Base-by-base conservation (phyloP, 2,797 vertebrate genomes). In the Threskiornis aethiopicus region DNA sequence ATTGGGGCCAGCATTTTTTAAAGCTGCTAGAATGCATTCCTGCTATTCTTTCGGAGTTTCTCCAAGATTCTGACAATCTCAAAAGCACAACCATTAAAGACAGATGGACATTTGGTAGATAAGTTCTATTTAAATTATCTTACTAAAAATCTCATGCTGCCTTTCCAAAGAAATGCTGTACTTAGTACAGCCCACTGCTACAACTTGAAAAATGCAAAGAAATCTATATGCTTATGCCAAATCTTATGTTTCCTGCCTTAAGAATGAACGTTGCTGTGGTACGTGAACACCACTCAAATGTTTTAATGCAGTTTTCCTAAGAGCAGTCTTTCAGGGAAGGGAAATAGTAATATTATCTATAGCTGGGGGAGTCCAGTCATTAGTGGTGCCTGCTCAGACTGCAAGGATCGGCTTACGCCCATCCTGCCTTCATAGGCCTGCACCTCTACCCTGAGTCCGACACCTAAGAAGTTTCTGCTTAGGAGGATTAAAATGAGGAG, bases 1-100 rank as follows among this genome's bases (percentile, higher is more conserved):
- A 87, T 86, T 31, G 26, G 85, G 67, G 84, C 24, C 41, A 96
- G 54, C 31, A 37, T 33, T 86, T 89, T 83, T 84, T 62, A 66
- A 73, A 94, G 73, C 41, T 82, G 64, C 72, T 81, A 89, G 89
- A 90, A 87, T 17, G 7, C 20, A 44, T 79, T 94, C 97, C 78
- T 97, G 76, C 42, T 66, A 33, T 67, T 67, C 58, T 94, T 96
- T 35, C 2, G 0, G 33, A 69, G 39, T 81, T 89, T 79, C 84
- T 94, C 42, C 75, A 95, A 82, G 42, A 55, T 82, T 82, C 29
- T 83, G 77, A 77, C 46, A 94, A 59, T 39, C 70, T 94, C 72
- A 84, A 89, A 96, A 94, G 58, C 47, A 79, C 47, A 89, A 81
- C 14, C 41, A 65, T 51, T 51, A 21, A 73, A 88, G 39, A 65